Conservation (phyloP, 2,888 invertebrate species). For the Philereme vetulata region DNA sequence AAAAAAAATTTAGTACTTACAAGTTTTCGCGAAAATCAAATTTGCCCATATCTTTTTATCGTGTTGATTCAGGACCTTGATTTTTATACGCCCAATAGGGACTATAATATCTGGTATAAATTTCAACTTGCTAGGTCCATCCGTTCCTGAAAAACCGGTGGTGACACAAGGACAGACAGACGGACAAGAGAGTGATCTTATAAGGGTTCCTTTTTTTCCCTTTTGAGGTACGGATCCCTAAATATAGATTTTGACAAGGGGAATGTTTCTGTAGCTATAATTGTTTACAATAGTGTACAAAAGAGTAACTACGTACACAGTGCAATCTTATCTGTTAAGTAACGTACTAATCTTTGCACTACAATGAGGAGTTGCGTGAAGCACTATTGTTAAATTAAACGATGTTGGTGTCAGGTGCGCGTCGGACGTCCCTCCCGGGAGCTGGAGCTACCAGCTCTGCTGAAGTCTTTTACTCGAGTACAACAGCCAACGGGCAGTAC, state of each 20-base stretch:
- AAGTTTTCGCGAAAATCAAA: too few species aligned
- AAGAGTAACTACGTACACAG: constrained; percentile 45
- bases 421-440: constrained; percentile 63
- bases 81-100: too few species aligned
- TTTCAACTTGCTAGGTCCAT: too few species aligned
- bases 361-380: constrained; percentile 49
- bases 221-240: too few species aligned
- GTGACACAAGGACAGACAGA: too few species aligned
- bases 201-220: too few species aligned
- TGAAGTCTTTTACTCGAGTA: constrained; percentile 39
- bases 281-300: constrained; percentile 56
- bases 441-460: constrained; percentile 38
- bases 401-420: constrained; percentile 74
- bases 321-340: constrained; percentile 74
- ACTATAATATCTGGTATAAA: too few species aligned
- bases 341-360: constrained; percentile 55
- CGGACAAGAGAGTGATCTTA: too few species aligned
- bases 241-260: constrained; percentile 27
- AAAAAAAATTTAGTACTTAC: too few species aligned
- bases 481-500: constrained; percentile 42
- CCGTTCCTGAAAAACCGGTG: too few species aligned
- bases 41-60: too few species aligned
- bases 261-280: constrained; percentile 41
- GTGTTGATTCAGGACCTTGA: too few species aligned
- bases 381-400: constrained; percentile 54